phyloP scores from a whole-genome alignment of 1,140 invertebrate species.

The Daktulosphaira vitifoliae region DNA sequence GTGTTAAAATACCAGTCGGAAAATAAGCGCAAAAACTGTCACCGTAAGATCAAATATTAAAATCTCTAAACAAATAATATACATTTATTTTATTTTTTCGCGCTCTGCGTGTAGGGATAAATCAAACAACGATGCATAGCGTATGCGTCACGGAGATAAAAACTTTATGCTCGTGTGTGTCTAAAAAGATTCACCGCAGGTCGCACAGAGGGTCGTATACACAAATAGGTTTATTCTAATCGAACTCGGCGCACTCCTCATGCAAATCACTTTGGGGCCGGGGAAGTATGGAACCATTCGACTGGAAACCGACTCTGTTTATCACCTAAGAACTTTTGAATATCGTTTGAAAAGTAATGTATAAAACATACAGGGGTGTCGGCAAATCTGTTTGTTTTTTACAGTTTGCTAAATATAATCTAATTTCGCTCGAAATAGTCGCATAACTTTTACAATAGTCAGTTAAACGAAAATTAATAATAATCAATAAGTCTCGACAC shows the following conservation, averaged over 20 bases:
- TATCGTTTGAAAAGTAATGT: neutral
- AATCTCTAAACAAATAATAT: no score
- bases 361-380: neutral
- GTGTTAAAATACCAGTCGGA: no score
- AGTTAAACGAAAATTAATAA: no score
- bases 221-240: conserved; percentile 27
- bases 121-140: neutral
- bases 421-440: neutral
- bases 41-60: no score
- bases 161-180: neutral
- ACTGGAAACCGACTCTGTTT: conserved; percentile 12
- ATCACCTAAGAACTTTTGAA: neutral
- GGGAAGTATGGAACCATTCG: neutral
- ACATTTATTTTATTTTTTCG: no score
- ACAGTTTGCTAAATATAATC: no score
- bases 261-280: neutral
- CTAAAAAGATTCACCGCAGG: conserved; percentile 21
- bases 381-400: no score
- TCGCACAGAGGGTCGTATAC: conserved; percentile 1
- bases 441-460: no score
- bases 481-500: no score
- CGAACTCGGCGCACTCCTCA: conserved; percentile 10
- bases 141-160: conserved; percentile 32
- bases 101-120: no score
- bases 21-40: no score